phyloP scores from a whole-genome alignment of 2,113 vertebrate species.

The Upupa epops region DNA sequence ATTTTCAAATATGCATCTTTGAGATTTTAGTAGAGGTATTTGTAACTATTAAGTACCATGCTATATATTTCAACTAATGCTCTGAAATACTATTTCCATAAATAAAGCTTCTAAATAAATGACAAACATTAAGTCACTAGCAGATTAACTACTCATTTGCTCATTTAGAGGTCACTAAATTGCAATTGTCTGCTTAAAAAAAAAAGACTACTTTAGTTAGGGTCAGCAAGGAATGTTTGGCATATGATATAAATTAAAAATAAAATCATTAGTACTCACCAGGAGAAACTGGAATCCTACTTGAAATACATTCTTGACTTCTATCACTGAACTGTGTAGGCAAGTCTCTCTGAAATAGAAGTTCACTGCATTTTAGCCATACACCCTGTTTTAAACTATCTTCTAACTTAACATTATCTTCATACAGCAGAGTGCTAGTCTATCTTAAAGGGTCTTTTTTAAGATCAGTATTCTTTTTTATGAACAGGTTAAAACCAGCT shows the following conservation, averaged over 20 bases:
- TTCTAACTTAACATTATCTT: not conserved
- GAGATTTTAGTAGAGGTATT: not conserved
- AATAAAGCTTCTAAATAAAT: not conserved
- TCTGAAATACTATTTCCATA: not conserved
- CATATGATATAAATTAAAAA: not conserved
- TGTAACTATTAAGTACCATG: not conserved
- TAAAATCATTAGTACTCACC: conserved; percentile 63
- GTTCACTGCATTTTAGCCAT: not conserved
- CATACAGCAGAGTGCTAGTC: not conserved
- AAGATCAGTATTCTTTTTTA: not conserved
- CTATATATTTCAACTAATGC: not conserved
- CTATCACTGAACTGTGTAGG: not conserved
- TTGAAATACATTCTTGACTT: conserved; percentile 31
- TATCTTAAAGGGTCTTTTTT: not conserved
- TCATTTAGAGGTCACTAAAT: not conserved
- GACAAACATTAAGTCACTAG: not conserved
- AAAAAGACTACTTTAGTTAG: not conserved
- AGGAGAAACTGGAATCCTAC: not conserved
- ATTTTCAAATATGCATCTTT: not conserved
- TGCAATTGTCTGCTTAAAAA: not conserved
- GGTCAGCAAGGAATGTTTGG: not conserved
- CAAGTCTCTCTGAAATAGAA: conserved; percentile 69
- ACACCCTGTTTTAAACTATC: not conserved
- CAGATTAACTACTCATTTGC: not conserved
- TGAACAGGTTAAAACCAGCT: not conserved